Conservation (phyloP, 1,140 invertebrate species). For the Aphis gossypii region DNA sequence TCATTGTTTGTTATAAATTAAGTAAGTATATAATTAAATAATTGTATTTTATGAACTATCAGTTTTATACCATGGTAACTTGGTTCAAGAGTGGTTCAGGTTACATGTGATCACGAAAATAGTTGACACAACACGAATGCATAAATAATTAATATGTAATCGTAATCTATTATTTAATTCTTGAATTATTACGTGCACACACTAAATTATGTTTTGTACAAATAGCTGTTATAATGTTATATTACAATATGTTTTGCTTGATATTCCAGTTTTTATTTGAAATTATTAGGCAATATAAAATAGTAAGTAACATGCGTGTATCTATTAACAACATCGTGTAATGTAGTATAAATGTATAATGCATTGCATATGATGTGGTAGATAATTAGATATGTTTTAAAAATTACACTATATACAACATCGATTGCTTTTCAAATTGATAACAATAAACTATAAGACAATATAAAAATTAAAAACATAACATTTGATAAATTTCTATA, state of each 20-base stretch:
- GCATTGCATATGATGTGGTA: too few relatives aligned
- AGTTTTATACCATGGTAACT: neutral
- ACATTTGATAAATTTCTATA: too few relatives aligned
- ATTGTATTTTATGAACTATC: neutral
- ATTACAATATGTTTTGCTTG: neutral
- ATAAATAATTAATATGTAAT: neutral
- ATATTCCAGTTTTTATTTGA: neutral
- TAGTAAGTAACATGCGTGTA: neutral
- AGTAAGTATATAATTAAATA: neutral
- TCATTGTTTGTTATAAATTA: neutral
- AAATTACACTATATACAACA: too few relatives aligned
- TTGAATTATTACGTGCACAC: neutral
- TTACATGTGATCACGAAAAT: neutral
- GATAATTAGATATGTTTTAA: too few relatives aligned
- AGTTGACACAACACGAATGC: constrained; percentile 17
- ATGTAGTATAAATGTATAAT: neutral
- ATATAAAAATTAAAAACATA: too few relatives aligned
- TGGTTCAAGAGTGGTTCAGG: neutral
- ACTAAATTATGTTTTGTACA: neutral
- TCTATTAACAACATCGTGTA: neutral
- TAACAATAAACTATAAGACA: too few relatives aligned
- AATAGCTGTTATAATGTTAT: neutral
- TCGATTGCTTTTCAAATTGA: too few relatives aligned
- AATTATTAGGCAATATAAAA: neutral
- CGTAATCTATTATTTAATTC: neutral